Percentiles rank a stretch among this genome's conserved stretches.
Evolutionary conservation across 2,888 invertebrate genomes (phyloP).

Genomic region (Deroplatys truncata): DNA sequence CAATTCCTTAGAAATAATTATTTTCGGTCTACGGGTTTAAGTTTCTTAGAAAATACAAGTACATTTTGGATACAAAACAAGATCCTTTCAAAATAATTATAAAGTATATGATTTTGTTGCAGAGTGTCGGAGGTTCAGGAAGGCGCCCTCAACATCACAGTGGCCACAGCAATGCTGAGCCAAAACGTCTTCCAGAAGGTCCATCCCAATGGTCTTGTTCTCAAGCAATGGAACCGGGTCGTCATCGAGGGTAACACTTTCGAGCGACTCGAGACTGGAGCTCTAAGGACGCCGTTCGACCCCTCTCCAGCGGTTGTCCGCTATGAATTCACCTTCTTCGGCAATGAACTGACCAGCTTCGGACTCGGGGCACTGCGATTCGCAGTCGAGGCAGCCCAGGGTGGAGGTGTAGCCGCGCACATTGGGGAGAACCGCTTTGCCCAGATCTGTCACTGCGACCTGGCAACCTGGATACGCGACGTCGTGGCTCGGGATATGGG

Average conservation of each 20-base stretch:
- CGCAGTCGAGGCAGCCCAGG: constrained; percentile 24
- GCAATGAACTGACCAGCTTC: constrained; percentile 54
- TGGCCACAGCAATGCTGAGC: constrained; percentile 55
- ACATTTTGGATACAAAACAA: too few relatives aligned
- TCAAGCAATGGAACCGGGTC: constrained; percentile 63
- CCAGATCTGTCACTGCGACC: constrained; percentile 59
- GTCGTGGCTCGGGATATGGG: constrained; percentile 46
- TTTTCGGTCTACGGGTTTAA: too few relatives aligned
- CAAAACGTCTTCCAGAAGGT: constrained; percentile 60
- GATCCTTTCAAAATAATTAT: too few relatives aligned
- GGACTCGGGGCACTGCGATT: constrained; percentile 35
- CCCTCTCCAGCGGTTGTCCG: constrained; percentile 45
- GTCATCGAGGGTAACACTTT: constrained; percentile 63
- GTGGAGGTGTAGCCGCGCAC: constrained; percentile 14
- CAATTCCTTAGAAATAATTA: too few relatives aligned
- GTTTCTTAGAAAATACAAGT: too few relatives aligned
- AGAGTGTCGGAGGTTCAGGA: constrained; percentile 59
- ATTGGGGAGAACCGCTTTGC: constrained; percentile 34
- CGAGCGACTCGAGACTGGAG: constrained; percentile 52
- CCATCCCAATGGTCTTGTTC: constrained; percentile 54
- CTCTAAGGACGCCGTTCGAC: constrained; percentile 43
- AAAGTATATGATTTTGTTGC: constrained; percentile 39
- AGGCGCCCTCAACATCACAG: constrained; percentile 61
- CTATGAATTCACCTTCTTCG: constrained; percentile 50
- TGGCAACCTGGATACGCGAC: constrained; percentile 54